These are phyloP conservation scores for Bombus sylvicola DNA, from an alignment of 1,140 invertebrate species.

Conservation along the genomic window DNA sequence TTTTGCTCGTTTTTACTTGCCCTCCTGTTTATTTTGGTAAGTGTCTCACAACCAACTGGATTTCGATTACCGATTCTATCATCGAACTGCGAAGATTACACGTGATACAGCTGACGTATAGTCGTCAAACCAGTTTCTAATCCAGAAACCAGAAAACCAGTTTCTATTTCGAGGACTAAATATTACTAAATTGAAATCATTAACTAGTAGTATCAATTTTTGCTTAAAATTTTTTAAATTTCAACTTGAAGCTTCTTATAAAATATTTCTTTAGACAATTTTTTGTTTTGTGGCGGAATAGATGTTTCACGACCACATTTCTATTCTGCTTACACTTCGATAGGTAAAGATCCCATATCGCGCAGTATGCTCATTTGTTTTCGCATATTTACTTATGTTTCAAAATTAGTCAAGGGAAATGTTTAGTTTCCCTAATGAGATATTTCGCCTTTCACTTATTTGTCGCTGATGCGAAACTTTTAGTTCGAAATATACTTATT, in stretches of 20 bases:
- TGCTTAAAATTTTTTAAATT: not conserved
- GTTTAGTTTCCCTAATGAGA: not conserved
- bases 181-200: not conserved
- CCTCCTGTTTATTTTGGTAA: conserved; percentile 9
- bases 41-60: not conserved
- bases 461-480: not conserved
- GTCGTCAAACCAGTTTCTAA: not conserved
- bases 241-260: not conserved
- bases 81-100: not conserved
- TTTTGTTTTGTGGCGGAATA: not conserved
- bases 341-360: not conserved
- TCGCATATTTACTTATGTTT: not conserved
- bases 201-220: not conserved
- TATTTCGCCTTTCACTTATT: not conserved
- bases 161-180: not conserved
- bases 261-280: not conserved
- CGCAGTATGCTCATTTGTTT: too few relatives aligned
- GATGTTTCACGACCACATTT: not conserved
- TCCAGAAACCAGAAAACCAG: not conserved
- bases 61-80: too few relatives aligned
- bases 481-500: not conserved
- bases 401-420: not conserved
- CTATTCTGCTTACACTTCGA: not conserved
- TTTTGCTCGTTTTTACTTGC: not conserved
- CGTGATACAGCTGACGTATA: not conserved